Conservation (phyloP, 1,140 invertebrate species). For the Bombus sylvicola region DNA sequence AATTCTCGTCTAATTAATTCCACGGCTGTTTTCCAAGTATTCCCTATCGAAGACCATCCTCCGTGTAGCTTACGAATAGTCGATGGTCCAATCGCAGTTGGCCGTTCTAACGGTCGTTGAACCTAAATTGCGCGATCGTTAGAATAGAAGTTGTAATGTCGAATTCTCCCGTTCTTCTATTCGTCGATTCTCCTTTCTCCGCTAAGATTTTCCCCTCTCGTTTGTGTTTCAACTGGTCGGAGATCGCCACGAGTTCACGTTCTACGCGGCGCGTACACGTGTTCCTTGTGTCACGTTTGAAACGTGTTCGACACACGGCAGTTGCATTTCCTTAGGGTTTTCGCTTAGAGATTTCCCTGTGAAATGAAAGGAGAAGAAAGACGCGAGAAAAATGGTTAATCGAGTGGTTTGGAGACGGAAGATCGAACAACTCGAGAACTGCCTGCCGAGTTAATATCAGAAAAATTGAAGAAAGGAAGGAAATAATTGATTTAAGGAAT, state of each 20-base stretch:
- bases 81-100: background rate
- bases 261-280: background rate
- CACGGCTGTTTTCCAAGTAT: too few relatives aligned
- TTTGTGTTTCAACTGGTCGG: background rate
- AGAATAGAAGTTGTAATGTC: conserved; percentile 3
- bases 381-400: too few relatives aligned
- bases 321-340: background rate
- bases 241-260: conserved; percentile 6
- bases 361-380: background rate
- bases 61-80: too few relatives aligned
- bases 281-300: conserved; percentile 18
- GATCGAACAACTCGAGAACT: too few relatives aligned
- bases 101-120: background rate
- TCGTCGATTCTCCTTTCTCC: conserved; percentile 16
- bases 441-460: too few relatives aligned
- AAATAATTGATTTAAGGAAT: too few relatives aligned
- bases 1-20: too few relatives aligned
- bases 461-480: too few relatives aligned
- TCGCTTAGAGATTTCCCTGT: background rate
- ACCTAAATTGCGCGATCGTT: background rate
- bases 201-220: background rate
- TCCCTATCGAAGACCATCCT: too few relatives aligned
- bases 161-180: background rate
- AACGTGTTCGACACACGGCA: background rate
- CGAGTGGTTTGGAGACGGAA: too few relatives aligned